Conservation (phyloP, 2,113 vertebrate species). For the Zosterops hypoxanthus region DNA sequence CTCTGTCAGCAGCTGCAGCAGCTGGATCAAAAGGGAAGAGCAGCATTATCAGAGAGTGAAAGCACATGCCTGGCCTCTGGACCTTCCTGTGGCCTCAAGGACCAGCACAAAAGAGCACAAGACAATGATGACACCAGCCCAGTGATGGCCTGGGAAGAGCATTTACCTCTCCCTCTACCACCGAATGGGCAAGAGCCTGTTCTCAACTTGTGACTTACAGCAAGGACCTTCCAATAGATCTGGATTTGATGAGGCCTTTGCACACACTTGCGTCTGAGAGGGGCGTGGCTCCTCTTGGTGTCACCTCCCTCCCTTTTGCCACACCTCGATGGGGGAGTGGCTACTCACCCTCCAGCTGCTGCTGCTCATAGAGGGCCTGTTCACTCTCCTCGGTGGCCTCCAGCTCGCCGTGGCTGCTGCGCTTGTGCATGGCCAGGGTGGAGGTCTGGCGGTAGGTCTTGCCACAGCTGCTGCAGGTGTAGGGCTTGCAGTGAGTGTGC, state of each 20-base stretch:
- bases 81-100: not conserved
- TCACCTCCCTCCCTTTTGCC: not conserved
- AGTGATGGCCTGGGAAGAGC: not conserved
- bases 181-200: not conserved
- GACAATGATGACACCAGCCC: not conserved
- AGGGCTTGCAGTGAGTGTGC: slow-evolving; percentile 87
- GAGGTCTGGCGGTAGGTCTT: slow-evolving; percentile 86
- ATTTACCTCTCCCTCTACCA: not conserved
- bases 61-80: fast-evolving
- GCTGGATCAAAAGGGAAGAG: slow-evolving; percentile 47
- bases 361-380: slow-evolving; percentile 74
- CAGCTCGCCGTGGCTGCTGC: slow-evolving; percentile 80
- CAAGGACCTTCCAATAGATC: not conserved
- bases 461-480: slow-evolving; percentile 81
- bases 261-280: not conserved
- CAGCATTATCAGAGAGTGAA: not conserved
- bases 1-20: slow-evolving; percentile 51
- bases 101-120: not conserved
- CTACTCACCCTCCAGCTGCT: slow-evolving; percentile 72
- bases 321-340: fast-evolving
- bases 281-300: not conserved
- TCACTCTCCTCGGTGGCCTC: slow-evolving; percentile 79
- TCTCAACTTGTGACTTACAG: not conserved
- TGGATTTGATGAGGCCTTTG: not conserved
- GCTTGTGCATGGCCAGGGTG: slow-evolving; percentile 83